These are phyloP conservation scores for Papilio machaon DNA, from an alignment of 1,140 invertebrate species.

Conservation along the genomic window DNA sequence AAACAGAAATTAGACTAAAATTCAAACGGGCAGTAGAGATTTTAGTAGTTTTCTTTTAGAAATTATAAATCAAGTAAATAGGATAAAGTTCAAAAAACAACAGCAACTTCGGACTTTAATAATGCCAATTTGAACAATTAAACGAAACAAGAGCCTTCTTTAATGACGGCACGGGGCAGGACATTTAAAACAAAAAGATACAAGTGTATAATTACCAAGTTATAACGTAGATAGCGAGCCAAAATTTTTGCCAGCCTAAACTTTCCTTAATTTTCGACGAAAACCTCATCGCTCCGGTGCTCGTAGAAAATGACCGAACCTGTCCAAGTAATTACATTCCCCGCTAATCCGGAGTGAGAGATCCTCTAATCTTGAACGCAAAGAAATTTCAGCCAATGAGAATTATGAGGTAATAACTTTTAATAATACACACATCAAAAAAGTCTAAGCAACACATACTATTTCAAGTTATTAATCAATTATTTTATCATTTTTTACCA, in stretches of 20 bases:
- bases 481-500: no score
- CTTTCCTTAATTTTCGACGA: conserved; percentile 32
- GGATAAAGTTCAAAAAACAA: neutral
- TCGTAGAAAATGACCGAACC: conserved; percentile 33
- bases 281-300: conserved; percentile 30
- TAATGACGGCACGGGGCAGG: neutral
- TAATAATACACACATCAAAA: neutral
- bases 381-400: conserved; percentile 19
- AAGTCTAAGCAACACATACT: no score
- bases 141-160: conserved; percentile 9
- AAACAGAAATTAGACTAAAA: no score
- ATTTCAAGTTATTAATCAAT: no score
- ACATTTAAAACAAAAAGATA: conserved; percentile 15
- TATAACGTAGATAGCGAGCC: conserved; percentile 7
- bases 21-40: no score
- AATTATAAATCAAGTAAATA: neutral
- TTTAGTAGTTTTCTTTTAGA: neutral
- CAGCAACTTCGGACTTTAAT: conserved; percentile 2
- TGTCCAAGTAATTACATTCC: conserved; percentile 25
- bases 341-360: conserved; percentile 12
- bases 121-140: conserved; percentile 14
- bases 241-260: conserved; percentile 22
- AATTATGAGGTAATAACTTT: conserved; percentile 2
- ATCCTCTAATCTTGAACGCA: conserved; percentile 20
- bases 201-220: conserved; percentile 25